Evolutionary conservation across 1,140 invertebrate species (phyloP).

Genomic region (Notospermus geniculatus): DNA sequence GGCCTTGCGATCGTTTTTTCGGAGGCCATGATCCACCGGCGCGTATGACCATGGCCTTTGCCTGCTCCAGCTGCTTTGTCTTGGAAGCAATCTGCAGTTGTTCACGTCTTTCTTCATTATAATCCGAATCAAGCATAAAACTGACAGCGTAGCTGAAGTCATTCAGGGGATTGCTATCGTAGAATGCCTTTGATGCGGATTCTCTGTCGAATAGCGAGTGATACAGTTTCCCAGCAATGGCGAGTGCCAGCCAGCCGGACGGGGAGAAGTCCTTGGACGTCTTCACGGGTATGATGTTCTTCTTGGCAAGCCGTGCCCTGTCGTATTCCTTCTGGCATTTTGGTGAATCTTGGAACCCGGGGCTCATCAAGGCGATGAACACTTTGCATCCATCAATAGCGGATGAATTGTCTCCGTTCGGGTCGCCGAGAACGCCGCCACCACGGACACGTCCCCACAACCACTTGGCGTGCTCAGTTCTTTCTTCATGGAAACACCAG

Average conservation of each 20-base stretch:
- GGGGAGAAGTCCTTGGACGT: constrained; percentile 3
- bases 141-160: constrained; percentile 6
- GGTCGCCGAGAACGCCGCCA: background rate
- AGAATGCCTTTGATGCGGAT: background rate
- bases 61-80: constrained; percentile 11
- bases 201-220: constrained; percentile 7
- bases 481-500: background rate
- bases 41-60: constrained; percentile 12
- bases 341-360: constrained; percentile 10
- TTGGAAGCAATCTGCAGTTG: background rate
- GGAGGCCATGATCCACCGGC: constrained; percentile 10
- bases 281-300: constrained; percentile 10
- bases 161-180: constrained; percentile 8
- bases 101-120: background rate
- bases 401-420: background rate
- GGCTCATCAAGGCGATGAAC: constrained; percentile 10
- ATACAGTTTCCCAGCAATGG: constrained; percentile 10
- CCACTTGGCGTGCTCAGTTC: too few relatives aligned
- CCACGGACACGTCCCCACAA: too few relatives aligned
- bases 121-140: background rate
- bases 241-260: constrained; percentile 12
- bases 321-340: constrained; percentile 10
- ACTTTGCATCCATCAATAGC: constrained; percentile 6
- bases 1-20: background rate
- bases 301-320: constrained; percentile 1